Percentiles rank a stretch among this genome's conserved stretches.
Conservation (phyloP, 2,797 vertebrate genomes). For the Columba guinea region DNA sequence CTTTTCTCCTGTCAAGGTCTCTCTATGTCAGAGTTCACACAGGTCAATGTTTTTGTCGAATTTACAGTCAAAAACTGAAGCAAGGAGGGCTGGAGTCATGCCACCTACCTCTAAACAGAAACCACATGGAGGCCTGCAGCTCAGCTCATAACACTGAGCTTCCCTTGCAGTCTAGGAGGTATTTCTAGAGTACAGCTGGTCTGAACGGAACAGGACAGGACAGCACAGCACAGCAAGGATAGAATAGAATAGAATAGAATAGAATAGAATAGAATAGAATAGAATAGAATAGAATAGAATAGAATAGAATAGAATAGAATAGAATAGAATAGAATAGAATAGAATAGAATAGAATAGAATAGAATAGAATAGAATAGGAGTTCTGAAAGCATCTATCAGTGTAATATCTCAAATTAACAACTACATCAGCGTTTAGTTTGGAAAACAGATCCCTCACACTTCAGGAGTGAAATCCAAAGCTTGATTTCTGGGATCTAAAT, state of each 20-base stretch:
- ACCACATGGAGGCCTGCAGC: background rate
- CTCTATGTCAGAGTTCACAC: background rate
- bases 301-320: background rate
- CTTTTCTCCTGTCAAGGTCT: background rate
- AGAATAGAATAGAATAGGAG: background rate
- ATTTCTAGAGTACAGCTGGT: background rate
- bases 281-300: background rate
- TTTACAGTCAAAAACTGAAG: background rate
- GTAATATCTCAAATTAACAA: background rate
- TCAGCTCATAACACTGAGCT: background rate
- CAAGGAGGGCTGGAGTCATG: background rate
- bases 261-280: no score
- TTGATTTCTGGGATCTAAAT: background rate
- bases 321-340: background rate
- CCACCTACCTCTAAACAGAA: background rate
- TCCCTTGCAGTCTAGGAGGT: fast-evolving
- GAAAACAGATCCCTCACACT: background rate
- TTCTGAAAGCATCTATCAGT: background rate
- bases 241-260: background rate
- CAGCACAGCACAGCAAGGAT: background rate
- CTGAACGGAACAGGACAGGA: background rate
- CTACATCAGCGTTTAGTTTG: background rate
- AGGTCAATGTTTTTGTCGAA: background rate
- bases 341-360: background rate
- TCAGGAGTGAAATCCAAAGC: background rate